Evolutionary conservation across 1,140 invertebrate species (phyloP), one percentile per base, ranked within the genome.

Genomic region (Goniozus legneri): DNA sequence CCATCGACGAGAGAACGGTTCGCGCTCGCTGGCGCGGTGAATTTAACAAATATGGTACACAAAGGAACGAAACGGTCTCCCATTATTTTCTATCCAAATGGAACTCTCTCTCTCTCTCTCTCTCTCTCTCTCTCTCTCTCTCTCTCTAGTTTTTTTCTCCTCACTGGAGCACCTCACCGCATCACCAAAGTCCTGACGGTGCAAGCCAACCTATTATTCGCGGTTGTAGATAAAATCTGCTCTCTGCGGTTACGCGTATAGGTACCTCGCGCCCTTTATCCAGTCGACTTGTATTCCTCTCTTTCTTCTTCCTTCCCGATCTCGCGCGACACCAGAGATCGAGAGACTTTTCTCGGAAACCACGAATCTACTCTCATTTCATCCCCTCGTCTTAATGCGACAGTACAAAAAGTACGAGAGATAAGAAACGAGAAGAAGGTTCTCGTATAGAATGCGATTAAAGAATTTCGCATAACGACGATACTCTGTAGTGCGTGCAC

Each of bases 1-100:
- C 39, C n/a, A 33, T 42, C 27, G 39, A 22, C 27, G 20, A 38
- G n/a, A 43, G 27, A 30, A 42, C 15, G n/a, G n/a, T n/a, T n/a
- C n/a, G n/a, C n/a, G n/a, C n/a, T n/a, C n/a, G 14, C 13, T 41
- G 48, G 12, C 24, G 6, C 49, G 44, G 38, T 45, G 54, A 39
- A 56, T 52, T 58, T 58, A 51, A 58, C 49, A 57, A 57, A 57
- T 57, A 52, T 38, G 41, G 22, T 56, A 47, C 27, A 48, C 33
- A 57, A 57, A 56, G 33, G 41, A 32, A 48, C 15, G 37, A 19
- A 48, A 52, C 41, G 31, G 44, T 3, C 47, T 32, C 27, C 36
- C 32, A 57, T 57, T 52, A 55, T 57, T 57, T 57, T 30, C 48
- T 52, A 57, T 55, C 53, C 12, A n/a, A n/a, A n/a, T n/a, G n/a